Evolutionary conservation across 2,888 invertebrate genomes (phyloP).

Genomic region (Hirudinaria manillensis): DNA sequence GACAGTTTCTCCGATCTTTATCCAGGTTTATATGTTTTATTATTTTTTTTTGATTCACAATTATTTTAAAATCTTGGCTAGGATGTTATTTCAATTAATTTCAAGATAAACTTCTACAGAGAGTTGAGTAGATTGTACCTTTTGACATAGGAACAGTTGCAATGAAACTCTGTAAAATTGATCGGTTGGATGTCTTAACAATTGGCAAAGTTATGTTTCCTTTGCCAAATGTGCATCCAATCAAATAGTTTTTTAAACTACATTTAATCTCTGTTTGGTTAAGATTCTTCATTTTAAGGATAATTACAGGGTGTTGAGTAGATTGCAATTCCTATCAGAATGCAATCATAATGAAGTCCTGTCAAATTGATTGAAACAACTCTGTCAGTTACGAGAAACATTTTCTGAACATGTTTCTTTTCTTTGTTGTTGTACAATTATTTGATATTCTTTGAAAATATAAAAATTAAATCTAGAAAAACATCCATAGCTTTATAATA

Average conservation of each 20-base stretch:
- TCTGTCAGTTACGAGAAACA: not conserved
- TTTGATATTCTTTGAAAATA: no score
- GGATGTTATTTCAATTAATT: no score
- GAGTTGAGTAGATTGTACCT: not conserved
- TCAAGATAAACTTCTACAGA: not conserved
- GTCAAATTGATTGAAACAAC: not conserved
- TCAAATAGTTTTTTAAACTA: no score
- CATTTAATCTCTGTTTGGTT: not conserved
- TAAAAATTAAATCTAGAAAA: no score
- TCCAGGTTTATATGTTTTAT: not conserved
- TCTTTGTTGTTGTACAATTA: no score
- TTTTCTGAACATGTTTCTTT: no score
- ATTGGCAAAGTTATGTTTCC: no score
- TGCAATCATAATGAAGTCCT: conserved; percentile 1
- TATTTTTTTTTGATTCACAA: not conserved
- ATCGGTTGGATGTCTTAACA: no score
- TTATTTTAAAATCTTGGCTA: not conserved
- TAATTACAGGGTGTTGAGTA: conserved; percentile 8
- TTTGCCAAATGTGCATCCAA: no score
- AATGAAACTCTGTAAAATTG: conserved; percentile 6
- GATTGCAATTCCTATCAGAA: not conserved
- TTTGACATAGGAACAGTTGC: not conserved
- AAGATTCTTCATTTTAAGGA: not conserved
- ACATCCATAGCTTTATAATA: no score
- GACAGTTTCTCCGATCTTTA: conserved; percentile 20